These are phyloP conservation scores for Ammospiza caudacuta DNA, from an alignment of 2,113 vertebrate species.

Conservation along the genomic window DNA sequence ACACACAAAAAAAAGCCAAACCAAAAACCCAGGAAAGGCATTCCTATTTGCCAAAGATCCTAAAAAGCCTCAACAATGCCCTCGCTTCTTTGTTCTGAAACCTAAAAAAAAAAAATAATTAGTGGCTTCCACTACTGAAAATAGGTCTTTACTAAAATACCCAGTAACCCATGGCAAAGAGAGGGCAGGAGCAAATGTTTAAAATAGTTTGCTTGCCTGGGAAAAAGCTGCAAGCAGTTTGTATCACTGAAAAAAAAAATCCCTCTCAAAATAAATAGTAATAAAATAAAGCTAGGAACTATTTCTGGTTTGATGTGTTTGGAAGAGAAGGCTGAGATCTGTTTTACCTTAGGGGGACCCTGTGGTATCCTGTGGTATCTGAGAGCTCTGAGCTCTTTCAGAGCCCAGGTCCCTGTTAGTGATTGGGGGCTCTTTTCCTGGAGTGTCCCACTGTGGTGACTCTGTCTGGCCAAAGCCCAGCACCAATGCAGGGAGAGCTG, in stretches of 20 bases:
- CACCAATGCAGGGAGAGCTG: not conserved
- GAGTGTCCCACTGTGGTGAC: not conserved
- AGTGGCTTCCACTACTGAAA: constrained; percentile 18
- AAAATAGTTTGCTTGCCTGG: constrained; percentile 44
- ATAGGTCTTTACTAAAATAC: constrained; percentile 5
- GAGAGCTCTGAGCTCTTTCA: constrained; percentile 17
- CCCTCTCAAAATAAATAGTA: not conserved
- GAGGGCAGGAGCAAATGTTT: not conserved
- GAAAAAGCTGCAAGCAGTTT: constrained; percentile 34
- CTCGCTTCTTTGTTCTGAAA: not conserved
- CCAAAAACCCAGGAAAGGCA: not conserved
- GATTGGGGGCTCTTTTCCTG: not conserved
- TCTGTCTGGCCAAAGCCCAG: not conserved
- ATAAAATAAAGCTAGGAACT: not conserved
- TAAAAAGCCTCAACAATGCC: not conserved
- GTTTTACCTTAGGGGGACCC: constrained; percentile 51
- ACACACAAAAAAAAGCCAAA: not conserved
- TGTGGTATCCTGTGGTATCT: constrained; percentile 19
- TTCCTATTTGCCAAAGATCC: not conserved
- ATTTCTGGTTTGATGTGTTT: constrained; percentile 45
- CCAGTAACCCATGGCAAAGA: not conserved
- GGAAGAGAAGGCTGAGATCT: constrained; percentile 17
- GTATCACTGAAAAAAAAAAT: not conserved
- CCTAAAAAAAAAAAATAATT: not conserved
- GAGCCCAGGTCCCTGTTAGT: not conserved